Evolutionary conservation across 2,888 invertebrate genomes (phyloP).

Genomic region (Cinara cedri): DNA sequence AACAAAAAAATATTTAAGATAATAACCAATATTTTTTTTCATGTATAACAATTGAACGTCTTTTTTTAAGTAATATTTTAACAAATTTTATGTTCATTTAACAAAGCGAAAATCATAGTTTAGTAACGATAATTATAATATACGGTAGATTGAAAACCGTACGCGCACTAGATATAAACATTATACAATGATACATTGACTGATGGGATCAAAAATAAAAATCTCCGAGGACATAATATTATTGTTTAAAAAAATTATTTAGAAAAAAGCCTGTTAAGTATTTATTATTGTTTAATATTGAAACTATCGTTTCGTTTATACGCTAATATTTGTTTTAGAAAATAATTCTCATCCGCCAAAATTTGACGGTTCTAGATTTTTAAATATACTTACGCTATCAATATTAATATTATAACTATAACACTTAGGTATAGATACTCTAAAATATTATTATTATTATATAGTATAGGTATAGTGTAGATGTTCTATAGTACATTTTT

Average conservation of each 20-base stretch:
- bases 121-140: not conserved
- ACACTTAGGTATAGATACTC: too few species aligned
- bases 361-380: not conserved
- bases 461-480: not conserved
- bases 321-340: constrained; percentile 12
- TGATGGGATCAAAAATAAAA: not conserved
- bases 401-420: too few species aligned
- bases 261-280: constrained; percentile 15
- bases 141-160: constrained; percentile 14
- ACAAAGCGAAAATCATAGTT: not conserved
- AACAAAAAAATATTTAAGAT: not conserved
- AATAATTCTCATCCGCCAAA: not conserved
- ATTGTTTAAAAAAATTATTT: not conserved
- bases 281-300: not conserved
- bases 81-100: not conserved
- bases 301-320: not conserved
- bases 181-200: not conserved
- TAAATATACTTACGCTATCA: not conserved
- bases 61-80: not conserved
- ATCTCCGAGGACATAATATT: not conserved
- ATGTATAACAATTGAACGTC: not conserved
- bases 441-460: not conserved
- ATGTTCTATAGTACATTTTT: not conserved
- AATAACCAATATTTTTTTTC: not conserved
- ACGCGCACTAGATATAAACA: constrained; percentile 10